Evolutionary conservation across 2,113 vertebrate species (phyloP).

Genomic region (Odontophorus gujanensis): DNA sequence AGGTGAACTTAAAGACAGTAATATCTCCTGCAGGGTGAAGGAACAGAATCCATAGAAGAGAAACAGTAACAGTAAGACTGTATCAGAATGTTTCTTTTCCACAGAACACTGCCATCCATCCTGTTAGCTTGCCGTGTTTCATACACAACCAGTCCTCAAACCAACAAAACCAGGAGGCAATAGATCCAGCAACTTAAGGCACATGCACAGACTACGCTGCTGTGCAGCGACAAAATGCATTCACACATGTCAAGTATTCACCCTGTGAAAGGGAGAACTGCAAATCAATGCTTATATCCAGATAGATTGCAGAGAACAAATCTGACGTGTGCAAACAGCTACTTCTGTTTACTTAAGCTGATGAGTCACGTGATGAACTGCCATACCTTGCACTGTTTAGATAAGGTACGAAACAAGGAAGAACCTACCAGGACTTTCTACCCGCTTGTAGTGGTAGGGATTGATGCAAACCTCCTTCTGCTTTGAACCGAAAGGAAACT

Average conservation of each 20-base stretch:
- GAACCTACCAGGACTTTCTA: constrained; percentile 94
- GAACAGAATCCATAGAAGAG: background rate
- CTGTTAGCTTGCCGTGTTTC: rapidly evolving
- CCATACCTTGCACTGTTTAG: constrained; percentile 18
- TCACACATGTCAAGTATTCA: background rate
- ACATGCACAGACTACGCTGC: background rate
- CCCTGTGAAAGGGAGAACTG: background rate
- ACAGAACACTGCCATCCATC: background rate
- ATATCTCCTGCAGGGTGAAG: background rate
- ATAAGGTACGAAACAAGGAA: constrained; percentile 44
- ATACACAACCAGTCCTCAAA: background rate
- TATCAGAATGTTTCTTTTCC: background rate
- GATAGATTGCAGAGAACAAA: constrained; percentile 14
- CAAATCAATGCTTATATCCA: constrained; percentile 27
- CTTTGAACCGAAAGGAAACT: constrained; percentile 96
- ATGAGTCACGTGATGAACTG: constrained; percentile 31
- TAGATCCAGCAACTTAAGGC: background rate
- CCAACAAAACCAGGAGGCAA: background rate
- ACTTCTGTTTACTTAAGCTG: constrained; percentile 38
- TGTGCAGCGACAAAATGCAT: background rate
- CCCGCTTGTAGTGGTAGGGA: constrained; percentile 97
- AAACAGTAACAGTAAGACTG: background rate
- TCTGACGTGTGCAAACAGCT: constrained; percentile 32
- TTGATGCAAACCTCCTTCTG: constrained; percentile 99
- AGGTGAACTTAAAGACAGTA: background rate